These are phyloP conservation scores for Phocoena sinus DNA, from an alignment of 2,113 vertebrate genomes.

Conservation along the genomic window DNA sequence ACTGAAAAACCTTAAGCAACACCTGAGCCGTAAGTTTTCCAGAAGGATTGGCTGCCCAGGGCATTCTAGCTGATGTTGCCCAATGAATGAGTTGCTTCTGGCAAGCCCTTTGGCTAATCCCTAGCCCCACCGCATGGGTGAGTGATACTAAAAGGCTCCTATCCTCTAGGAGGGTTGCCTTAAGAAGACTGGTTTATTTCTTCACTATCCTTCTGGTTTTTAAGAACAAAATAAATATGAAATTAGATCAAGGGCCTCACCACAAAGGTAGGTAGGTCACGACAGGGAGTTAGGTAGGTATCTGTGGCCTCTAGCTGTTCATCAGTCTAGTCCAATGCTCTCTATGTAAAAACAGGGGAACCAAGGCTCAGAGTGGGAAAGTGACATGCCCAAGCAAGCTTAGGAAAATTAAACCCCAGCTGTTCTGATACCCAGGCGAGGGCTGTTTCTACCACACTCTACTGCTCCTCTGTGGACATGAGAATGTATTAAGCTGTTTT, in stretches of 20 bases:
- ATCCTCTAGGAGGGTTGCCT: background rate
- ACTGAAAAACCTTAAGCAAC: background rate
- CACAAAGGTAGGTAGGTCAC: background rate
- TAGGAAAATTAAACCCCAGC: background rate
- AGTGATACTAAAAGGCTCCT: background rate
- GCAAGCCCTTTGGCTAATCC: background rate
- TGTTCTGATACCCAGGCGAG: background rate
- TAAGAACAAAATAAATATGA: constrained; percentile 12
- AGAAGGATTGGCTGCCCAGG: background rate
- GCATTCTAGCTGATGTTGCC: background rate
- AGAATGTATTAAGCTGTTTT: background rate
- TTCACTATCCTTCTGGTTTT: background rate
- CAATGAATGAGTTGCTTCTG: background rate
- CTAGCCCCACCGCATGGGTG: background rate
- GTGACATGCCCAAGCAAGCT: background rate
- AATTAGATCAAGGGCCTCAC: background rate
- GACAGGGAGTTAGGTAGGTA: background rate
- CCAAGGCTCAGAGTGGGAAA: background rate
- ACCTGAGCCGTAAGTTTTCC: background rate
- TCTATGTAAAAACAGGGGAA: constrained; percentile 1
- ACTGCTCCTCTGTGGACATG: constrained; percentile 34
- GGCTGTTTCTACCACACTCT: background rate
- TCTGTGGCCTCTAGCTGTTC: background rate
- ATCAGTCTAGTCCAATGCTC: background rate
- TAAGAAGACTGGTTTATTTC: background rate